phyloP scores from a whole-genome alignment of 2,113 vertebrate genomes.

The Circaetus cinerascens region DNA sequence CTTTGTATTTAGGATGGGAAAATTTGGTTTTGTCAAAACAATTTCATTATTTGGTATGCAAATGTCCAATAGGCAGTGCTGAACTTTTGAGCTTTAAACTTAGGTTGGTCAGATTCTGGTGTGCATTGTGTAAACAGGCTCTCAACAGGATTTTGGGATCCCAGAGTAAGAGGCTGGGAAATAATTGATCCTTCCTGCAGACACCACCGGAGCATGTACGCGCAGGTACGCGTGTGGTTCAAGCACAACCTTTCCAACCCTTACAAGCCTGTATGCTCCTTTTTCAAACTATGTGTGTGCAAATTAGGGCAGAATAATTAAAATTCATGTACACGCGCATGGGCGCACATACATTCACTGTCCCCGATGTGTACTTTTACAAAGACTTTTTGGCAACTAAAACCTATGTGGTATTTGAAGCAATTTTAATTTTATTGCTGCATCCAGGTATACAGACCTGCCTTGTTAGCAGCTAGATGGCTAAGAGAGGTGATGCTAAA shows the following conservation, averaged over 20 bases:
- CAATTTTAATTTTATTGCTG: neutral
- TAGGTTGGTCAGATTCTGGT: neutral
- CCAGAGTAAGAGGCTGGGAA: neutral
- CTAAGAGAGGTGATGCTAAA: neutral
- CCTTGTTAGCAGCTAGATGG: neutral
- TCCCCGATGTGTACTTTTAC: neutral
- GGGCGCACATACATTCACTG: neutral
- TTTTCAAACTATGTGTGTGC: neutral
- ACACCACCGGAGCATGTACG: neutral
- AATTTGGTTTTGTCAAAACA: neutral
- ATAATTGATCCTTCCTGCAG: neutral
- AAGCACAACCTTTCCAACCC: neutral
- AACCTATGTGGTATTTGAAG: neutral
- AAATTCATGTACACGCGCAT: accelerated
- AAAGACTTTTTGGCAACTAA: neutral
- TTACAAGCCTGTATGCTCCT: neutral
- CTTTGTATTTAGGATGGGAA: neutral
- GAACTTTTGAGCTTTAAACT: neutral
- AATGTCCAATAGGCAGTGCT: neutral
- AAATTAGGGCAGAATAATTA: neutral
- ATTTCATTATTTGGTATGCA: neutral
- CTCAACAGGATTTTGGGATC: neutral
- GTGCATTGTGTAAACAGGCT: neutral
- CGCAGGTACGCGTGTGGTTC: accelerated
- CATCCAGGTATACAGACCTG: neutral